Percentiles rank a stretch among this genome's conserved stretches.
Evolutionary conservation across 2,888 invertebrate species (phyloP).

Genomic region (Xylota segnis): DNA sequence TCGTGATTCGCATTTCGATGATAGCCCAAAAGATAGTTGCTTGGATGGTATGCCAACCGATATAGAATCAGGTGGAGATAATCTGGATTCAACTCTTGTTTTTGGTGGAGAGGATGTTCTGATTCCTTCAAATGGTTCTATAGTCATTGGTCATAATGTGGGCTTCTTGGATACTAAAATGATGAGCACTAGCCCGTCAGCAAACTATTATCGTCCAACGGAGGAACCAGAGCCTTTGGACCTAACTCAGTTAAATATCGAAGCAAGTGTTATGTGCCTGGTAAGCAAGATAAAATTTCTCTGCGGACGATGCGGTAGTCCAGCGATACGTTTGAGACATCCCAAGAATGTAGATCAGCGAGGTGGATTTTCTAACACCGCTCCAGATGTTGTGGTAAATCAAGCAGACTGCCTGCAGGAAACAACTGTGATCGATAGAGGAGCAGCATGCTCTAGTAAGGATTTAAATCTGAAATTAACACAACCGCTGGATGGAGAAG

Average conservation of each 20-base stretch:
- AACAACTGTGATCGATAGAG: conserved; percentile 16
- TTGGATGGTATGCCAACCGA: conserved; percentile 22
- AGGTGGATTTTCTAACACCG: conserved; percentile 80
- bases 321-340: conserved; percentile 88
- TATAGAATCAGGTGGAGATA: conserved; percentile 13
- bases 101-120: conserved; percentile 77
- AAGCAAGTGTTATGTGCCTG: conserved; percentile 94
- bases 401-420: conserved; percentile 76
- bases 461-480: conserved; percentile 78
- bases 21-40: conserved; percentile 25
- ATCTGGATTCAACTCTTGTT: conserved; percentile 28
- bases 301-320: conserved; percentile 90
- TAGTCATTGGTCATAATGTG: conserved; percentile 78
- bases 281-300: conserved; percentile 92
- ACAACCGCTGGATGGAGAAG: conserved; percentile 47
- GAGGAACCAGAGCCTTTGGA: conserved; percentile 95
- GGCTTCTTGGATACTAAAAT: conserved; percentile 86
- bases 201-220: conserved; percentile 91
- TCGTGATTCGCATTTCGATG: conserved; percentile 79
- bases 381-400: conserved; percentile 83
- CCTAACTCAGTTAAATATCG: conserved; percentile 93
- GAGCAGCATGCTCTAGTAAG: conserved; percentile 26
- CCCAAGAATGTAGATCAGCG: conserved; percentile 82
- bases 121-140: conserved; percentile 77
- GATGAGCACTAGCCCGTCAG: conserved; percentile 86